Evolutionary conservation across 2,888 invertebrate species (phyloP), one percentile per base, ranked within the genome.

Genomic region (Cremastinae sp.): DNA sequence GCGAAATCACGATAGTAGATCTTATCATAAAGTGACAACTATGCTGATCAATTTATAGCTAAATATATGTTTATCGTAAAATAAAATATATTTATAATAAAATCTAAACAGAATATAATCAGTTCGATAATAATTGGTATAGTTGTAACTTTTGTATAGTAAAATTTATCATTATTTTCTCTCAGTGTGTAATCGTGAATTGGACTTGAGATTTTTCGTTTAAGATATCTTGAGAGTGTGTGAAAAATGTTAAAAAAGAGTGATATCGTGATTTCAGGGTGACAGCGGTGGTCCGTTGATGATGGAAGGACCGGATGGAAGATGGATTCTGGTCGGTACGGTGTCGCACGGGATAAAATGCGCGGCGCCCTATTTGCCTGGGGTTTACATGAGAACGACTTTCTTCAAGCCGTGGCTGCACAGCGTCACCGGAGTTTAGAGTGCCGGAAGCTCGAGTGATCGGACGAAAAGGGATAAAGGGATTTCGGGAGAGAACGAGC

Each of bases 261-360:
- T 22, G 36, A 61, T 75, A 36, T 54, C 5, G 8, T 79, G 20
- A 7, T 47, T 89, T 0, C 90, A 97, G 97, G 97, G 97, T 77
- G 97, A 97, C 92, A 96, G 96, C 79, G 97, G 97, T 0, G 97
- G 97, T 8, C 97, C 97, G 0, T 89, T 97, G 78, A 96, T 97
- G 62, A 91, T 97, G 8, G 95, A 95, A 85, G 91, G 96, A 61
- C 92, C 94, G 0, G 96, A 96, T 83, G 97, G 97, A 0, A 93
- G 94, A 77, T 97, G 96, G 93, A 94, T 96, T 79, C 91, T 97
- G 3, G 96, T 96, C 0, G 97, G 97, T 4, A 97, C 97, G 0
- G 97, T 97, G 0, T 97, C 97, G 5, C 97, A 97, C 84, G 97
- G 97, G n/a, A 97, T 97, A 83, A 96, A 97, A 86, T 97, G 97